A percentile compares a stretch with the other conserved stretches of the same genome.
These are phyloP conservation scores for Dolichotis patagonum DNA, from an alignment of 2,113 vertebrate species.

Conservation along the genomic window DNA sequence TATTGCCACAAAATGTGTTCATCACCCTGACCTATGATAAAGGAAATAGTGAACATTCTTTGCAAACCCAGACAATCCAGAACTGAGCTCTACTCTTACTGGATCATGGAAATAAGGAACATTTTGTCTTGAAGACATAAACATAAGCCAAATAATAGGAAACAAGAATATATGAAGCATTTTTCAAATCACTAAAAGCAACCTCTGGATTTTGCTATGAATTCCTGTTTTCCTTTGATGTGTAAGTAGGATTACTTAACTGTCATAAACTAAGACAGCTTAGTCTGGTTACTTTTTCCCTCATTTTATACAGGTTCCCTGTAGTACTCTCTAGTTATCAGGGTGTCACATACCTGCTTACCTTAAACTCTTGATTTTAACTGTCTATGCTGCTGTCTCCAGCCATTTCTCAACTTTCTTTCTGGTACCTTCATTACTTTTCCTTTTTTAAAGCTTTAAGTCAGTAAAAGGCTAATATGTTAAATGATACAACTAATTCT, in stretches of 20 bases:
- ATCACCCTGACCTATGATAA: not conserved
- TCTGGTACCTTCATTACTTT: too few relatives aligned
- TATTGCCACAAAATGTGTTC: not conserved
- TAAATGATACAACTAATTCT: not conserved
- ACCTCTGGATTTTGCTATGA: too few relatives aligned
- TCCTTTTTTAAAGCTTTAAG: not conserved
- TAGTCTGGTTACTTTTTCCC: too few relatives aligned
- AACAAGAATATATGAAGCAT: not conserved
- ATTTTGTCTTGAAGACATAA: not conserved
- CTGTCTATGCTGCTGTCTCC: not conserved
- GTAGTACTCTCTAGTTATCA: too few relatives aligned
- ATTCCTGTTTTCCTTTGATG: too few relatives aligned
- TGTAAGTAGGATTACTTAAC: too few relatives aligned
- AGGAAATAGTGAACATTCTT: not conserved
- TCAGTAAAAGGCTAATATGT: not conserved
- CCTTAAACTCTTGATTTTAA: not conserved
- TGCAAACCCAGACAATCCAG: not conserved
- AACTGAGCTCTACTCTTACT: not conserved
- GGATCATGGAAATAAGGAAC: not conserved
- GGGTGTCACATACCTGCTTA: not conserved
- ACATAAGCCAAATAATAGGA: not conserved
- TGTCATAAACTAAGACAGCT: too few relatives aligned
- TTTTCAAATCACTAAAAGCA: too few relatives aligned
- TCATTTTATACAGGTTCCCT: too few relatives aligned
- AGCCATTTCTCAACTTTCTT: not conserved